These are phyloP conservation scores for Phrynosoma blainvillii DNA, from an alignment of 2,113 vertebrate species.

Conservation along the genomic window DNA sequence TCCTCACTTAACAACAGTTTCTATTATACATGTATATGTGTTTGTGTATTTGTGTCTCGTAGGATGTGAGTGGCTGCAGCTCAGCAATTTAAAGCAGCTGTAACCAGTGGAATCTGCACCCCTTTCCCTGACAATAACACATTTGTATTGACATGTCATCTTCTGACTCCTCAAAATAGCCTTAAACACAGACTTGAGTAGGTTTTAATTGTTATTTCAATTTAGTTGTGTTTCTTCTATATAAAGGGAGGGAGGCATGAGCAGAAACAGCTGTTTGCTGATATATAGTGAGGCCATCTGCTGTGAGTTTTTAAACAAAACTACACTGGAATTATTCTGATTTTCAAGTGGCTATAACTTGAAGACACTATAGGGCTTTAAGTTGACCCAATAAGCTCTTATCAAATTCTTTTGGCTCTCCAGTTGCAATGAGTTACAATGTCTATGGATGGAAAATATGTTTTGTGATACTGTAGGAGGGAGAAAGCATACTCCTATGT, in stretches of 20 bases:
- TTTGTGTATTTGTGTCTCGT: neutral
- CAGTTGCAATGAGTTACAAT: neutral
- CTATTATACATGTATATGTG: neutral
- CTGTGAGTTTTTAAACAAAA: neutral
- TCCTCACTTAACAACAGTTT: neutral
- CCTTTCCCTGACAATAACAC: conserved; percentile 26
- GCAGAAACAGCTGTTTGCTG: conserved; percentile 24
- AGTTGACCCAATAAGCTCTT: neutral
- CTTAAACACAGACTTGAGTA: conserved; percentile 30
- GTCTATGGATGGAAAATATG: neutral
- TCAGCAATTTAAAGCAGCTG: conserved; percentile 40
- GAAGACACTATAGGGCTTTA: neutral
- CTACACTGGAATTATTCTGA: conserved; percentile 5
- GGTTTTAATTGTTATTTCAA: conserved; percentile 39
- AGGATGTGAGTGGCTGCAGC: conserved; percentile 11
- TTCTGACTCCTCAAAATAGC: conserved; percentile 39
- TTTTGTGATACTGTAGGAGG: neutral
- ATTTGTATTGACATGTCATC: conserved; percentile 28
- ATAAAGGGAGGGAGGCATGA: neutral
- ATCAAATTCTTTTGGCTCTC: neutral
- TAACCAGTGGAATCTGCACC: conserved; percentile 24
- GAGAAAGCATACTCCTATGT: neutral
- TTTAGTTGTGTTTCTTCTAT: conserved; percentile 19
- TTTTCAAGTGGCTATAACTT: conserved; percentile 1
- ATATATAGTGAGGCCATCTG: conserved; percentile 24